Percentiles rank a stretch among this genome's conserved stretches.
These are phyloP conservation scores for Perdix hodgsoniae DNA, from an alignment of 2,797 vertebrate species.

Conservation along the genomic window DNA sequence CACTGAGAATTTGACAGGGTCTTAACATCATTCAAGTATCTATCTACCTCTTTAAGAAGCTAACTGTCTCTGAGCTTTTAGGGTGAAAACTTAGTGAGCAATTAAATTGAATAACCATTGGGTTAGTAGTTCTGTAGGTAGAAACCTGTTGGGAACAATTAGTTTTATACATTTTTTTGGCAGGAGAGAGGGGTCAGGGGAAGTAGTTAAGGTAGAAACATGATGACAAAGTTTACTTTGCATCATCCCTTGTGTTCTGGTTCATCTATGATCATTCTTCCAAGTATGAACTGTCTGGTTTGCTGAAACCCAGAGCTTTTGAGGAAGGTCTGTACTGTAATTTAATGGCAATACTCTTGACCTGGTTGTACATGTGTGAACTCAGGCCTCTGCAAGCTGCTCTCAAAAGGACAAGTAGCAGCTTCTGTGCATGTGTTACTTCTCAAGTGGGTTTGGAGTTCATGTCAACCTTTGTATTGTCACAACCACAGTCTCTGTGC, in stretches of 20 bases:
- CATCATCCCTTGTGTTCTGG: background rate
- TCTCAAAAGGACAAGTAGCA: background rate
- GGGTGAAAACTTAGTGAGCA: background rate
- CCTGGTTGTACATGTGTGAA: background rate
- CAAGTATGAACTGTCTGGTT: background rate
- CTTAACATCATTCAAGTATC: background rate
- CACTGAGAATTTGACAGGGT: background rate
- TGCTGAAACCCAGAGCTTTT: background rate
- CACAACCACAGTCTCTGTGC: background rate
- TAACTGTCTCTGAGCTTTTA: background rate
- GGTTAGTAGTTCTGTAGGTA: rapidly evolving
- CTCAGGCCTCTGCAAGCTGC: background rate
- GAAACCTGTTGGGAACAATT: background rate
- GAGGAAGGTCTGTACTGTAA: background rate
- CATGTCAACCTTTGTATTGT: background rate
- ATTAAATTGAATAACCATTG: background rate
- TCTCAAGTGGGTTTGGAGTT: background rate
- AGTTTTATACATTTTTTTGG: background rate
- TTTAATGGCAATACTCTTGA: background rate
- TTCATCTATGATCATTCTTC: background rate
- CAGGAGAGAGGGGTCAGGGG: too few species aligned
- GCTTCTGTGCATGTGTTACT: background rate
- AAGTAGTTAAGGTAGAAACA: background rate
- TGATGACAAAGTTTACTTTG: background rate
- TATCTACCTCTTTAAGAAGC: background rate